Evolutionary conservation across 2,797 vertebrate species (phyloP).

Genomic region (Enteromius thamalakanensis): DNA sequence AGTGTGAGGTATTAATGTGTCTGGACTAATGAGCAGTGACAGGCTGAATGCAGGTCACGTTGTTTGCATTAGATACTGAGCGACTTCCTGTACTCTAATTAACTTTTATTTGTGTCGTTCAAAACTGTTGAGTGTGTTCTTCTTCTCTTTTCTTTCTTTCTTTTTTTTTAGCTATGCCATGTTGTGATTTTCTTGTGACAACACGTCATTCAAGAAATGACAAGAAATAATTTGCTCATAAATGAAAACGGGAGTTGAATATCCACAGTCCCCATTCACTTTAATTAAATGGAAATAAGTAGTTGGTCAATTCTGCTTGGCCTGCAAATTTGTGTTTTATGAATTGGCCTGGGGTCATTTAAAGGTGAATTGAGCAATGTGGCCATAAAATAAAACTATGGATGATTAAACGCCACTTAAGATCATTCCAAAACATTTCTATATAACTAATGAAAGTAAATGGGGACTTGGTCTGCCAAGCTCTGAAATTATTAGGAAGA

Average conservation of each 20-base stretch:
- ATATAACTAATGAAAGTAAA: background rate
- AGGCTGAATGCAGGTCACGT: slow-evolving; percentile 59
- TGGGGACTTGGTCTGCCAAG: background rate
- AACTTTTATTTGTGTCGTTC: background rate
- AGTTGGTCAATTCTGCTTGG: background rate
- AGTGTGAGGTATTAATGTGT: slow-evolving; percentile 72
- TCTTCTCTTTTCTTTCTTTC: too few species aligned
- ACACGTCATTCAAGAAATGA: background rate
- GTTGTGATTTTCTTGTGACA: background rate
- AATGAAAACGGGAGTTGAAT: background rate
- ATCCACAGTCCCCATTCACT: background rate
- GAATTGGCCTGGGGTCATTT: background rate
- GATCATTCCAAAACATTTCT: background rate
- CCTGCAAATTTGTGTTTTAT: background rate
- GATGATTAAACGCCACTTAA: background rate
- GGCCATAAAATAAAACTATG: background rate
- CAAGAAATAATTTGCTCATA: background rate
- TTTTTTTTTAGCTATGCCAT: too few species aligned
- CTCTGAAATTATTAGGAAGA: background rate
- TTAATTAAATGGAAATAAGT: background rate
- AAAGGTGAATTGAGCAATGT: too few species aligned
- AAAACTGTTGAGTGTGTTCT: background rate
- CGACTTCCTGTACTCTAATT: background rate
- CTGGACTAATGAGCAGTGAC: slow-evolving; percentile 75
- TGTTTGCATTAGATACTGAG: slow-evolving; percentile 23